Conservation (phyloP, 2,113 vertebrate species). For the Tetrao urogallus region DNA sequence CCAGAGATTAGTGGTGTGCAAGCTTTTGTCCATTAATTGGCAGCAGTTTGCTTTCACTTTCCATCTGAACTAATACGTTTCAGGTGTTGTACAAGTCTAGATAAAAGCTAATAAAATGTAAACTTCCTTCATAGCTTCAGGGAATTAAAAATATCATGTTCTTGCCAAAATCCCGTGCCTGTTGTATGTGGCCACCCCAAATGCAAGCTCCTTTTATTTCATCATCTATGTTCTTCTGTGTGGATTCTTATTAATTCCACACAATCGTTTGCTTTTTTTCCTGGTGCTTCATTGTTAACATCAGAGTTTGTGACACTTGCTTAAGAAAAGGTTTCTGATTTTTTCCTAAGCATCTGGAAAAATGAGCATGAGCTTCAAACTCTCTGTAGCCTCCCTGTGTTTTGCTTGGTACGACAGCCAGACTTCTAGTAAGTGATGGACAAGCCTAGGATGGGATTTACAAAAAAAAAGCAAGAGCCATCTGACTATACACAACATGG, state of each 20-base stretch:
- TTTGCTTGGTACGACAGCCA: slow-evolving; percentile 56
- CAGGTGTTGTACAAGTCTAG: background rate
- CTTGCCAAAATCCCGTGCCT: background rate
- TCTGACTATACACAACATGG: slow-evolving; percentile 61
- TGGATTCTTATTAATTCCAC: background rate
- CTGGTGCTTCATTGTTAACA: background rate
- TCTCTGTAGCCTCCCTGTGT: slow-evolving; percentile 53
- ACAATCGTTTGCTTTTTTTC: slow-evolving; percentile 1
- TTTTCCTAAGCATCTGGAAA: slow-evolving; percentile 66
- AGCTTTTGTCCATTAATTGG: background rate
- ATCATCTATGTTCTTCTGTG: accelerated
- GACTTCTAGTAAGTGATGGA: slow-evolving; percentile 49
- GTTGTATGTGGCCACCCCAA: background rate
- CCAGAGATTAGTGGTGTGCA: background rate
- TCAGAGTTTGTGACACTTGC: slow-evolving; percentile 23
- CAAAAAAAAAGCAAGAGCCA: slow-evolving; percentile 53
- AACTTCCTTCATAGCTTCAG: background rate
- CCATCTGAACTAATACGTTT: background rate
- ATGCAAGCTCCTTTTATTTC: background rate
- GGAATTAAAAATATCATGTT: background rate
- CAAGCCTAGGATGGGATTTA: slow-evolving; percentile 60
- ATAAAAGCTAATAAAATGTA: background rate
- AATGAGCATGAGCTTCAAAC: slow-evolving; percentile 37
- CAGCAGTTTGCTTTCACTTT: background rate
- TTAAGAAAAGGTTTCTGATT: slow-evolving; percentile 57